These are phyloP conservation scores for Rhagonycha lutea DNA, from an alignment of 2,888 invertebrate genomes.

Conservation along the genomic window DNA sequence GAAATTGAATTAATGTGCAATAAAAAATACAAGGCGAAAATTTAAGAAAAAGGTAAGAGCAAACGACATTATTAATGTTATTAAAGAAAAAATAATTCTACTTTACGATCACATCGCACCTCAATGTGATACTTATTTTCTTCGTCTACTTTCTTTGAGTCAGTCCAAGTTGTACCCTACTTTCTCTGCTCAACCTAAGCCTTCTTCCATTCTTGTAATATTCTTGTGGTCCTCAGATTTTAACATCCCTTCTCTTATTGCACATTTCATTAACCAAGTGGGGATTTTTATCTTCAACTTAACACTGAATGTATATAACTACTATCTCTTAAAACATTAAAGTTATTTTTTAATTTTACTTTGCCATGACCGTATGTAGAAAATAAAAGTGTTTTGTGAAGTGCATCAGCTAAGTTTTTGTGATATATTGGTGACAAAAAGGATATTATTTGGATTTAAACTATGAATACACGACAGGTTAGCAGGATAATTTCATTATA, in stretches of 20 bases:
- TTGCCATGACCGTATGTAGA: conserved; percentile 36
- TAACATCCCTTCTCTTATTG: conserved; percentile 35
- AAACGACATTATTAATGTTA: background rate
- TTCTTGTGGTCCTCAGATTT: conserved; percentile 26
- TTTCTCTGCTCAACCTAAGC: conserved; percentile 37
- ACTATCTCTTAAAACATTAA: conserved; percentile 35
- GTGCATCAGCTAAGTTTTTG: conserved; percentile 30
- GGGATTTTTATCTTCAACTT: conserved; percentile 35
- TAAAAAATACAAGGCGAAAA: background rate
- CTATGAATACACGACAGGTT: conserved; percentile 38
- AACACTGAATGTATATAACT: conserved; percentile 39
- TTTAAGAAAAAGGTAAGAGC: background rate
- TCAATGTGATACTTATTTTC: conserved; percentile 35
- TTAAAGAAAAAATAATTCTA: conserved; percentile 18
- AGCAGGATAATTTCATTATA: conserved; percentile 5
- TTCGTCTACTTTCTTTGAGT: conserved; percentile 28
- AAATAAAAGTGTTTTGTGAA: conserved; percentile 17
- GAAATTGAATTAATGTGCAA: background rate
- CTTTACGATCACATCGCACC: conserved; percentile 30
- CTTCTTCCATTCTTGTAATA: conserved; percentile 4
- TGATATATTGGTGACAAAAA: conserved; percentile 29
- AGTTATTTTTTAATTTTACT: conserved; percentile 39
- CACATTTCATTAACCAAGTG: conserved; percentile 33
- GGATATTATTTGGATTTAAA: conserved; percentile 32
- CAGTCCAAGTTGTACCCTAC: conserved; percentile 38